Percentiles rank a stretch among this genome's conserved stretches.
These are phyloP conservation scores for Cybosia mesomella DNA, from an alignment of 2,888 invertebrate genomes.

Conservation along the genomic window DNA sequence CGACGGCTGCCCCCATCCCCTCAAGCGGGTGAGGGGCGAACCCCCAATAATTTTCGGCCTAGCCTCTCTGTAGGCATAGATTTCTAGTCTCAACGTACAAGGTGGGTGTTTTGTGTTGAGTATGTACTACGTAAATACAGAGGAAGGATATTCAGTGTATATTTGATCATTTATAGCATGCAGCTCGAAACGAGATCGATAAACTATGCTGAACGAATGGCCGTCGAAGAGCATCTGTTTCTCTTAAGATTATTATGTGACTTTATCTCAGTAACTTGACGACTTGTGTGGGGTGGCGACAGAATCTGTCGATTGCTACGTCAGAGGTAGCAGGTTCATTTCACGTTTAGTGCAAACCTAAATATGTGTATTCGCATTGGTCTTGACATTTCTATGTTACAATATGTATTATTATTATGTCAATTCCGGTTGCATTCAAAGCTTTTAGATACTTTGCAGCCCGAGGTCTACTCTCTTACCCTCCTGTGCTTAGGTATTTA, in stretches of 20 bases:
- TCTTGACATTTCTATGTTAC: too few species aligned
- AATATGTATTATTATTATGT: too few species aligned
- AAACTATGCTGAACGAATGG: constrained; percentile 41
- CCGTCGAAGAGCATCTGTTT: constrained; percentile 30
- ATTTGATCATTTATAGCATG: constrained; percentile 65
- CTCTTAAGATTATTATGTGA: constrained; percentile 11
- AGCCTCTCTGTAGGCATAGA: constrained; percentile 79
- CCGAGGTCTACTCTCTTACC: too few species aligned
- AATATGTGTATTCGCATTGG: too few species aligned
- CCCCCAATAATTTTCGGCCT: constrained; percentile 80
- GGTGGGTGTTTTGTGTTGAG: constrained; percentile 73
- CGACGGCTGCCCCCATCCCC: constrained; percentile 65
- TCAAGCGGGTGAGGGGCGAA: constrained; percentile 17
- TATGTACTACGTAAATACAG: constrained; percentile 69
- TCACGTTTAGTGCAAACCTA: too few species aligned
- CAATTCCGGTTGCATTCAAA: too few species aligned
- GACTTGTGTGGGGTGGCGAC: neutral
- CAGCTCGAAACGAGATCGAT: constrained; percentile 41
- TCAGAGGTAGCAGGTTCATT: neutral
- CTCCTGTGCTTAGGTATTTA: too few species aligned
- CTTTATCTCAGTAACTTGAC: neutral
- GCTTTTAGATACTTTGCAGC: too few species aligned
- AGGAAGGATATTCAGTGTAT: constrained; percentile 63
- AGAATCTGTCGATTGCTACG: neutral
- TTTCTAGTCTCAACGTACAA: constrained; percentile 79